Evolutionary conservation across 2,888 invertebrate genomes (phyloP).

Genomic region (Cephus runcator): DNA sequence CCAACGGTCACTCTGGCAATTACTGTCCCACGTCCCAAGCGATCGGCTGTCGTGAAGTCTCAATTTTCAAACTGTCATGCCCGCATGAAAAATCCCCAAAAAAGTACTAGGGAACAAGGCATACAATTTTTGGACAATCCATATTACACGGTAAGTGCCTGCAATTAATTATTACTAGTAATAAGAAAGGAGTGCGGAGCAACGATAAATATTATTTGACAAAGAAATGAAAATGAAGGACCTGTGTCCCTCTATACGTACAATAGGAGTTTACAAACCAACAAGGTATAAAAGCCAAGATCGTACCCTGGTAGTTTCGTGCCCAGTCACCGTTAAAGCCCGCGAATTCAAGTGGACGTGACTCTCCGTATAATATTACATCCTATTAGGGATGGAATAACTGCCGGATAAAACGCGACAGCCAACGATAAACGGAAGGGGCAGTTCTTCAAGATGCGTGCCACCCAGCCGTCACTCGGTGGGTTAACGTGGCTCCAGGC

Average conservation of each 20-base stretch:
- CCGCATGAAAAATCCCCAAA: background rate
- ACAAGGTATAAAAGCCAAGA: constrained; percentile 1
- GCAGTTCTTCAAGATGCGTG: constrained; percentile 54
- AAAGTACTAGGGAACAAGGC: background rate
- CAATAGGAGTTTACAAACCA: background rate
- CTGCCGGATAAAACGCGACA: constrained; percentile 62
- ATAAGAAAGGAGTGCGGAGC: background rate
- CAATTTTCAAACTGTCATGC: background rate
- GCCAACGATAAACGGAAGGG: constrained; percentile 47
- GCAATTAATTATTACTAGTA: background rate
- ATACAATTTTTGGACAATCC: background rate
- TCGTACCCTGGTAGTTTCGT: constrained; percentile 45
- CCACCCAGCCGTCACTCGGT: constrained; percentile 47
- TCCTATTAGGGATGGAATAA: constrained; percentile 61
- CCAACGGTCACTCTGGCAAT: constrained; percentile 1
- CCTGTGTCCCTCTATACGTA: background rate
- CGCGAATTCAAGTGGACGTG: constrained; percentile 61
- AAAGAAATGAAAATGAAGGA: background rate
- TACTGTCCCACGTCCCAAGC: background rate
- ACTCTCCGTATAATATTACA: constrained; percentile 62
- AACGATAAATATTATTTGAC: background rate
- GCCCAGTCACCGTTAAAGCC: constrained; percentile 59
- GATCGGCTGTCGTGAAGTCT: background rate
- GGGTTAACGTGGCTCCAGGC: background rate
- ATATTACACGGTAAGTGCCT: background rate